Evolutionary conservation across 2,888 invertebrate species (phyloP).

Genomic region (Selenia dentaria): DNA sequence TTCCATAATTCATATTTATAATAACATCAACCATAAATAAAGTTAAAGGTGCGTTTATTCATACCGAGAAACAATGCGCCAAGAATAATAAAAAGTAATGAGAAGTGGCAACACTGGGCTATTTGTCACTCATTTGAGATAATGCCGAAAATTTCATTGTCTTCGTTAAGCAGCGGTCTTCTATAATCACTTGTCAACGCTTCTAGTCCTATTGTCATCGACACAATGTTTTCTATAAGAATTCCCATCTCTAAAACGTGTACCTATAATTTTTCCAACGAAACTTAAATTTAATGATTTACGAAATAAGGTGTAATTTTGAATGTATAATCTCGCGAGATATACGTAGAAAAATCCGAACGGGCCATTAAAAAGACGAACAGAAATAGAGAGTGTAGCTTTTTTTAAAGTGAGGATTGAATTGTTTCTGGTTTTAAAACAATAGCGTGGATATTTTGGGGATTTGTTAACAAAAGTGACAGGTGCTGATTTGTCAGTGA

Average conservation of each 20-base stretch:
- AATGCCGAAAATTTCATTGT: slow-evolving; percentile 62
- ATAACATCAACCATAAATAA: slow-evolving; percentile 59
- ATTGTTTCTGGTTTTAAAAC: slow-evolving; percentile 69
- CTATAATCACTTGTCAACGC: slow-evolving; percentile 73
- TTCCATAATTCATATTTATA: slow-evolving; percentile 63
- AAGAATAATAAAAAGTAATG: slow-evolving; percentile 49
- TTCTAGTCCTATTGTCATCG: slow-evolving; percentile 65
- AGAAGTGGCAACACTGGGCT: slow-evolving; percentile 41
- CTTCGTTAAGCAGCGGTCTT: slow-evolving; percentile 51
- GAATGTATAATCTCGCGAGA: slow-evolving; percentile 29
- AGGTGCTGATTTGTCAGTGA: slow-evolving; percentile 75
- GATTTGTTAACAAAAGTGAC: slow-evolving; percentile 68
- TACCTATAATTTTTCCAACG: slow-evolving; percentile 12
- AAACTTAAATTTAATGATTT: slow-evolving; percentile 39
- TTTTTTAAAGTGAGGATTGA: slow-evolving; percentile 66
- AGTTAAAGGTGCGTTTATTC: slow-evolving; percentile 43
- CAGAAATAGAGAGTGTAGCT: slow-evolving; percentile 56
- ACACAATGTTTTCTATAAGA: slow-evolving; percentile 54
- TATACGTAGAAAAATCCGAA: slow-evolving; percentile 44
- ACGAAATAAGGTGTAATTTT: slow-evolving; percentile 27
- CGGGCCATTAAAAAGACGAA: slow-evolving; percentile 54
- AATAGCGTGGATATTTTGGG: slow-evolving; percentile 64
- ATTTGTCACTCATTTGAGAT: slow-evolving; percentile 72
- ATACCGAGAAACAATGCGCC: slow-evolving; percentile 52
- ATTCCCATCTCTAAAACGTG: slow-evolving; percentile 32